Percentiles rank a stretch among this genome's conserved stretches.
Conservation (phyloP, 2,888 invertebrate species). For the Tetanocera ferruginea region DNA sequence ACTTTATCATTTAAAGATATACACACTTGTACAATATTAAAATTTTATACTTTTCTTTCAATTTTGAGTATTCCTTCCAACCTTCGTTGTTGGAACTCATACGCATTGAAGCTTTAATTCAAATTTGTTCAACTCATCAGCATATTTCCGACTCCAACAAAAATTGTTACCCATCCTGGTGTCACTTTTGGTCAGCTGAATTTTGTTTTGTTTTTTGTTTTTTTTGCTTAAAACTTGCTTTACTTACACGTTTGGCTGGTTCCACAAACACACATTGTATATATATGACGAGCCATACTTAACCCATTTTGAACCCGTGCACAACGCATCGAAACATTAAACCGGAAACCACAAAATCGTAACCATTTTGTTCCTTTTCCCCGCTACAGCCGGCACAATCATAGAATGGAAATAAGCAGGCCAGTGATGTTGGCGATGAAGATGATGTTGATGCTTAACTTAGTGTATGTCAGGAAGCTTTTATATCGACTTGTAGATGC, state of each 20-base stretch:
- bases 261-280: background rate
- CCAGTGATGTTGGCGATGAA: background rate
- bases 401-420: background rate
- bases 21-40: too few species aligned
- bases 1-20: too few species aligned
- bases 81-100: too few species aligned
- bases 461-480: slow-evolving; percentile 5
- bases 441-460: background rate
- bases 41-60: too few species aligned
- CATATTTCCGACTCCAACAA: too few species aligned
- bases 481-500: slow-evolving; percentile 9
- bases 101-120: too few species aligned
- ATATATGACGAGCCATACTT: background rate
- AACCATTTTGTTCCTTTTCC: background rate
- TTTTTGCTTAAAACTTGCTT: too few species aligned
- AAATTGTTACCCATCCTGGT: too few species aligned
- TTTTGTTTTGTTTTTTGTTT: too few species aligned
- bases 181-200: too few species aligned
- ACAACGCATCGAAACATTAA: background rate
- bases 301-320: background rate
- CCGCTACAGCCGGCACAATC: background rate
- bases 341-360: background rate
- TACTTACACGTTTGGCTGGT: background rate
- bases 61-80: too few species aligned
- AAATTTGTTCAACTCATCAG: too few species aligned